A percentile compares a stretch with the other conserved stretches of the same genome.
Evolutionary conservation across 1,140 invertebrate species (phyloP).

Genomic region (Drosophila rhopaloa): DNA sequence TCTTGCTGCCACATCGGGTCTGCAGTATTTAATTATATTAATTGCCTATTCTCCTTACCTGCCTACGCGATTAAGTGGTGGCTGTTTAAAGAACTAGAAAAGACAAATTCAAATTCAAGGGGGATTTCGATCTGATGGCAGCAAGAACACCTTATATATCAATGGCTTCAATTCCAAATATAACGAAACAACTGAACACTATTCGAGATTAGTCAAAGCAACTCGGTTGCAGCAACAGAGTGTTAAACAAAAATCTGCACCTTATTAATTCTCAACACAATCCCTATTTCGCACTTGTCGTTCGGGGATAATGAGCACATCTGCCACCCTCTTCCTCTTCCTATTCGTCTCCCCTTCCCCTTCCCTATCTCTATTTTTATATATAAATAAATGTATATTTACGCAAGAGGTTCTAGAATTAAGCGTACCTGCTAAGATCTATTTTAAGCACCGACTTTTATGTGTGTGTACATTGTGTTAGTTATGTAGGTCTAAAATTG

Average conservation of each 20-base stretch:
- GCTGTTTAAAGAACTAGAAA: slow-evolving; percentile 40
- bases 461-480: slow-evolving; percentile 74
- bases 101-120: slow-evolving; percentile 1
- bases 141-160: slow-evolving; percentile 39
- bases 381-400: slow-evolving; percentile 58
- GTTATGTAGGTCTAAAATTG: slow-evolving; percentile 68
- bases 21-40: slow-evolving; percentile 70
- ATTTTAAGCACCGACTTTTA: slow-evolving; percentile 68
- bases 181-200: slow-evolving; percentile 44
- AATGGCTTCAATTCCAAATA: slow-evolving; percentile 81
- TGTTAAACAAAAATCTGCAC: slow-evolving; percentile 24
- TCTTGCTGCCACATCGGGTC: slow-evolving; percentile 54
- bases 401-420: slow-evolving; percentile 77
- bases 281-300: slow-evolving; percentile 20
- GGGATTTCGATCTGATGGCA: slow-evolving; percentile 25
- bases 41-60: slow-evolving; percentile 35
- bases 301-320: slow-evolving; percentile 25
- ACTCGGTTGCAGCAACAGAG: slow-evolving; percentile 34
- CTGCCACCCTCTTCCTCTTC: slow-evolving; percentile 10
- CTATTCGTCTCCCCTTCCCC: slow-evolving; percentile 17
- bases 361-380: slow-evolving; percentile 37
- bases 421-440: slow-evolving; percentile 60
- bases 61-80: slow-evolving; percentile 43
- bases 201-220: slow-evolving; percentile 64
- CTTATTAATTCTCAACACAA: slow-evolving; percentile 37